Base-by-base conservation (phyloP, 2,113 vertebrate genomes). In the Otocyon megalotis region DNA sequence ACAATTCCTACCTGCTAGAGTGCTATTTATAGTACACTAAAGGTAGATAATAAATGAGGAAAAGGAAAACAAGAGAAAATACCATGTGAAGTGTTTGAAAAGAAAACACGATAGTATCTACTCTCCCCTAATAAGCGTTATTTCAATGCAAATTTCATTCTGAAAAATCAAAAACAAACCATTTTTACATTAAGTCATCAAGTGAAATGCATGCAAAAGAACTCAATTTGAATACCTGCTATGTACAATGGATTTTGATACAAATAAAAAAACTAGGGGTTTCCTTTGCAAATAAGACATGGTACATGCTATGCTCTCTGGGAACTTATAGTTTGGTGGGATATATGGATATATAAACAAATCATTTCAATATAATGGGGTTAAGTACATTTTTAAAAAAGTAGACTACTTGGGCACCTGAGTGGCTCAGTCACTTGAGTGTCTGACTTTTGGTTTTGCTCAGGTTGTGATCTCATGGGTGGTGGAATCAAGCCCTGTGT, bases 151-250 rank as follows among this genome's bases (percentile, higher is more conserved):
- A 93, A 87, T 93, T 14, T 10, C 16, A 93, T 83, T 88, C 53
- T 60, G n/a, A 91, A 84, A n/a, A 35, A 83, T n/a, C 10, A 77
- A 77, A 11, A 89, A 76, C 8, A 92, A 63, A 82, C 81, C 17
- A 74, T 28, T 48, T 85, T 96, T 71, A 90, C 53, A 82, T 56
- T 50, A 93, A 95, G 26, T 4, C 8, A 92, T 19, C 56, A 83
- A 87, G 54, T 32, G 32, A 26, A 81, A 85, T 32, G 26, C 82
- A 74, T n/a, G 81, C 3, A 88, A 60, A 2, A 72, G n/a, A 53
- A 67, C n/a, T 54, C 35, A 88, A 67, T 79, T 8, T 67, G 77
- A 80, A 82, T 90, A 8, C 30, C 20, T n/a, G 60, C 28, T 79
- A 12, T n/a, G 37, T 22, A 50, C 22, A 37, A n/a, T 4, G 26